Conservation (phyloP, 2,113 vertebrate species). For the Beaufortia kweichowensis region DNA sequence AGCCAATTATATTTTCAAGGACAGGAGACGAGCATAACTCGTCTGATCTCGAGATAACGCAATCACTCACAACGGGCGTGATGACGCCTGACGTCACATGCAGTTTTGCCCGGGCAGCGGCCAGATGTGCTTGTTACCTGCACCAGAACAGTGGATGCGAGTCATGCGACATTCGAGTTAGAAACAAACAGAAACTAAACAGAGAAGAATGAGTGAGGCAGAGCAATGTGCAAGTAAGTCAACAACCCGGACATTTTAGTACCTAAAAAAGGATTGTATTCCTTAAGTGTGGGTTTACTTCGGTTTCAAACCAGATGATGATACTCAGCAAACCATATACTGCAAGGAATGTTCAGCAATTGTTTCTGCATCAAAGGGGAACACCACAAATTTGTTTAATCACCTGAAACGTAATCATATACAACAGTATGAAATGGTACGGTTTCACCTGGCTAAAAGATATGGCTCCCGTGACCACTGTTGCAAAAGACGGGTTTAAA, state of each 20-base stretch:
- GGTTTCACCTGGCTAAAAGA: background rate
- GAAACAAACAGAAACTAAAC: background rate
- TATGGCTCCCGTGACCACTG: background rate
- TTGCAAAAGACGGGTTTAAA: background rate
- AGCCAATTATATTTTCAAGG: background rate
- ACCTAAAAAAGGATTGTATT: background rate
- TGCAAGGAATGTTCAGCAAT: background rate
- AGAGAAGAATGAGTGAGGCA: conserved; percentile 1
- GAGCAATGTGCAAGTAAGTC: background rate
- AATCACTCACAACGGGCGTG: too few species aligned
- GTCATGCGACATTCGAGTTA: too few species aligned
- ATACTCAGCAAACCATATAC: background rate
- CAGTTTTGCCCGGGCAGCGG: too few species aligned
- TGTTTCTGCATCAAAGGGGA: background rate
- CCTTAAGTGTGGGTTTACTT: background rate
- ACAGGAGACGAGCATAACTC: background rate
- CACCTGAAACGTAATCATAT: too few species aligned
- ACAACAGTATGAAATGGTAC: too few species aligned
- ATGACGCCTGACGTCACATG: too few species aligned
- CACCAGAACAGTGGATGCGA: too few species aligned
- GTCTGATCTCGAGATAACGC: too few species aligned
- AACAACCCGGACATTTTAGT: background rate
- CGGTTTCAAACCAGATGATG: background rate
- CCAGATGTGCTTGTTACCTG: too few species aligned
- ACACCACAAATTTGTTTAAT: background rate